These are phyloP conservation scores for Trematomus loennbergii DNA, from an alignment of 2,113 vertebrate genomes.

Conservation along the genomic window DNA sequence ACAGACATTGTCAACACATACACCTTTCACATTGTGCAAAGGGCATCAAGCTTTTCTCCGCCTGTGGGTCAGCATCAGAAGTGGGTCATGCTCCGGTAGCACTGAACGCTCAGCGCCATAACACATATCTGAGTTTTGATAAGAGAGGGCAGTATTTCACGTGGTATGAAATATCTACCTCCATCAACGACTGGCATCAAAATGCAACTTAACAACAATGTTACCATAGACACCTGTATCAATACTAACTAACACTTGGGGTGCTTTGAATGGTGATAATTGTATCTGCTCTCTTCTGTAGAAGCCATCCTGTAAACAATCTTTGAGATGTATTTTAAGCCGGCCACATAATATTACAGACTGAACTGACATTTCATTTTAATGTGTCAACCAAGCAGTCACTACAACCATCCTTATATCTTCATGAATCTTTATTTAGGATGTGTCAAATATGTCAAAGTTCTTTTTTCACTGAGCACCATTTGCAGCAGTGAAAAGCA, in stretches of 20 bases:
- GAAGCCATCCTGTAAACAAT: background rate
- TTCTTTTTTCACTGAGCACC: too few species aligned
- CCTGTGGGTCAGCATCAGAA: slow-evolving; percentile 9
- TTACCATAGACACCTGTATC: background rate
- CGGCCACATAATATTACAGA: too few species aligned
- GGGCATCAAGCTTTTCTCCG: slow-evolving; percentile 17
- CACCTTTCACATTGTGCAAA: slow-evolving; percentile 49
- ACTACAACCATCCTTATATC: too few species aligned
- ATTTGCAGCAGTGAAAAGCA: too few species aligned
- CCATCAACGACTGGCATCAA: background rate
- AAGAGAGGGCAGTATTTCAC: background rate
- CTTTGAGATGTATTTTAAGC: too few species aligned
- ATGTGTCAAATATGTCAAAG: too few species aligned
- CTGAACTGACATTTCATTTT: background rate
- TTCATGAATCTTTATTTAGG: too few species aligned
- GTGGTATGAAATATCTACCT: background rate
- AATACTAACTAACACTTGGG: too few species aligned
- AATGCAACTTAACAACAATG: too few species aligned
- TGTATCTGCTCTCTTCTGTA: background rate
- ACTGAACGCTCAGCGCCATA: background rate
- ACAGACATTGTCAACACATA: slow-evolving; percentile 41
- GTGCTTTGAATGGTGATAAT: background rate
- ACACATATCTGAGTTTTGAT: background rate
- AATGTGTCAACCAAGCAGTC: background rate
- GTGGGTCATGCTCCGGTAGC: background rate